Base-by-base conservation (phyloP, 1,140 invertebrate species). In the Drosophila rufa region DNA sequence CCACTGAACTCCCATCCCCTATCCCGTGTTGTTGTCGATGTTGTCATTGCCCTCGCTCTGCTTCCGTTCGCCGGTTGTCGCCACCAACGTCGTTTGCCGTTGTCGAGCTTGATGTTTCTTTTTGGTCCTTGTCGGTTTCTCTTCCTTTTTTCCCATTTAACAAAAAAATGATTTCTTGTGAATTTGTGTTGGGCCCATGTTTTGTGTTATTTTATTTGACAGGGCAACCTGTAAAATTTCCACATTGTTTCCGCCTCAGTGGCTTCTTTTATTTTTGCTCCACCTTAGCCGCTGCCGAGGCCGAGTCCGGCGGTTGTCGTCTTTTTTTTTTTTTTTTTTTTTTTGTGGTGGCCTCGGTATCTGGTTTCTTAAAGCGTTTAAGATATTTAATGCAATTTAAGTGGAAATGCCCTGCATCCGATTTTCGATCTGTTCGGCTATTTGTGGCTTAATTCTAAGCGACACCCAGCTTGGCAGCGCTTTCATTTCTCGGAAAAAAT, bases 31-130 rank as follows among this genome's bases (percentile, higher is more conserved):
- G 27, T 50, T 53, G 43, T 60, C 38, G 36, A 47, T 45, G 62
- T 45, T 83, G 71, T 81, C 68, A 68, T 75, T 87, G 76, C 57
- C 75, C 69, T 58, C 43, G 73, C 74, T 53, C 57, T 47, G 79
- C 75, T 89, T 89, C 84, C 84, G 84, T 64, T 84, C 65, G 80
- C 74, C 83, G 84, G 77, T 86, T 85, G 82, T 79, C 75, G 82
- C 56, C 75, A 74, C 78, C 68, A 47, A 51, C 46, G 82, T 55
- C 78, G 71, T 76, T 78, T 75, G 77, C 50, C 33, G 62, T 48
- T 69, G 64, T 69, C 56, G 67, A 79, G 69, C 78, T 90, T 84
- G 81, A 82, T 79, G 77, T 89, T 81, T 65, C 56, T 53, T 65
- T 79, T 74, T 60, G 60, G 43, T 48, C 51, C 51, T 67, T 79